phyloP scores from a whole-genome alignment of 2,113 vertebrate species.

The Dromiciops gliroides region DNA sequence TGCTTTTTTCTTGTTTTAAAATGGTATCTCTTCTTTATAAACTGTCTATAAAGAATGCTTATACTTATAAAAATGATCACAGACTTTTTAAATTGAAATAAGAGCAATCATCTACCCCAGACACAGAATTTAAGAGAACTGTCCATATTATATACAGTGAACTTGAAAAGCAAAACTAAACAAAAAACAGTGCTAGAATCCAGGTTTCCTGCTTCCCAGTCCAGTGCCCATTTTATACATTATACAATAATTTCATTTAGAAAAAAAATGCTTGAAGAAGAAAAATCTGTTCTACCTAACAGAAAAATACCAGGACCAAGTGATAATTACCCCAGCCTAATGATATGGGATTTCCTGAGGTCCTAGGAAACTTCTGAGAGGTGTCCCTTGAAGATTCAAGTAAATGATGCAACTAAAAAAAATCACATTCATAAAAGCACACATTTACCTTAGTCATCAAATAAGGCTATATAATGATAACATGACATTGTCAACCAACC shows the following conservation, averaged over 20 bases:
- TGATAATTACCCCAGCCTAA: neutral
- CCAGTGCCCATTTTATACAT: neutral
- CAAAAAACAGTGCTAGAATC: neutral
- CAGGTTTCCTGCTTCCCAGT: neutral
- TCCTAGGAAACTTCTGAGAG: neutral
- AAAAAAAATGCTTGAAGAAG: neutral
- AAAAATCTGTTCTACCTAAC: neutral
- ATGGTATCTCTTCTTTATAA: neutral
- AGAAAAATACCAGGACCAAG: neutral
- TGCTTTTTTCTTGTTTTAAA: neutral
- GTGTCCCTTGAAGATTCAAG: neutral
- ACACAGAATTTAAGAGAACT: neutral
- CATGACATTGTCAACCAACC: neutral
- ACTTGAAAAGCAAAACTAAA: neutral
- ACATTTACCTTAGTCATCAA: neutral
- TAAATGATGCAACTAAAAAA: neutral
- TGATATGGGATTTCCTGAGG: neutral
- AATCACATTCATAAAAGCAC: neutral
- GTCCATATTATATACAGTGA: neutral
- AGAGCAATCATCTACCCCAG: neutral
- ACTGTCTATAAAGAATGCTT: neutral
- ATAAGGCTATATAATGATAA: neutral
- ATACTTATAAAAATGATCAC: neutral
- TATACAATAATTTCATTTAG: neutral
- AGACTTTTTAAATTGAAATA: neutral